phyloP scores from a whole-genome alignment of 1,140 invertebrate genomes.

The Agrypnia vestita region DNA sequence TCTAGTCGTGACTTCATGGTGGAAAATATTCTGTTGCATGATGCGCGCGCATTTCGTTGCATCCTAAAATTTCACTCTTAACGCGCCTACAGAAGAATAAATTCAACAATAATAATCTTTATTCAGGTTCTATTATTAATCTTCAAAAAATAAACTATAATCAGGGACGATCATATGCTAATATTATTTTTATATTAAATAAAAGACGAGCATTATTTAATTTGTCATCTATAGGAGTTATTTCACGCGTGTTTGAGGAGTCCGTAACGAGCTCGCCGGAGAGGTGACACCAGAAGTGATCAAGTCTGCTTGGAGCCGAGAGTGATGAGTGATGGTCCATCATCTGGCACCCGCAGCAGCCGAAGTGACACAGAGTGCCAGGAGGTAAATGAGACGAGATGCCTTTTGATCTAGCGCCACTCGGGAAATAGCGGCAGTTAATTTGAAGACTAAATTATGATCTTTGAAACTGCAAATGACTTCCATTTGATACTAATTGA shows the following conservation, averaged over 20 bases:
- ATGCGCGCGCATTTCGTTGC: too few species aligned
- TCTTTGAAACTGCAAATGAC: slow-evolving; percentile 16
- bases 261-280: background rate
- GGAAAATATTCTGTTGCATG: too few species aligned
- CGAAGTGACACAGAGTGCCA: background rate
- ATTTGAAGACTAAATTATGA: slow-evolving; percentile 18
- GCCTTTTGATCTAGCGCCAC: slow-evolving; percentile 27
- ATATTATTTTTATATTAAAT: too few species aligned
- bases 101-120: too few species aligned
- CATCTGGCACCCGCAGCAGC: slow-evolving; percentile 5
- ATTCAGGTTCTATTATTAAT: too few species aligned
- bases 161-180: too few species aligned
- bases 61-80: too few species aligned
- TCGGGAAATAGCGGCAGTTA: slow-evolving; percentile 6
- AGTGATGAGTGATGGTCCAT: slow-evolving; percentile 9
- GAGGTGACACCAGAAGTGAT: slow-evolving; percentile 1
- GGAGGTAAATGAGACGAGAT: slow-evolving; percentile 21
- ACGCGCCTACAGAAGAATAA: too few species aligned
- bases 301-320: background rate
- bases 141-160: too few species aligned
- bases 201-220: too few species aligned
- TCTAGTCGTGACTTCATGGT: too few species aligned
- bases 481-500: background rate
- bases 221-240: background rate
- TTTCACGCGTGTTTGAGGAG: slow-evolving; percentile 17